Evolutionary conservation across 1,140 invertebrate genomes (phyloP), one percentile per base, ranked within the genome.

Genomic region (Temnothorax curvispinosus): DNA sequence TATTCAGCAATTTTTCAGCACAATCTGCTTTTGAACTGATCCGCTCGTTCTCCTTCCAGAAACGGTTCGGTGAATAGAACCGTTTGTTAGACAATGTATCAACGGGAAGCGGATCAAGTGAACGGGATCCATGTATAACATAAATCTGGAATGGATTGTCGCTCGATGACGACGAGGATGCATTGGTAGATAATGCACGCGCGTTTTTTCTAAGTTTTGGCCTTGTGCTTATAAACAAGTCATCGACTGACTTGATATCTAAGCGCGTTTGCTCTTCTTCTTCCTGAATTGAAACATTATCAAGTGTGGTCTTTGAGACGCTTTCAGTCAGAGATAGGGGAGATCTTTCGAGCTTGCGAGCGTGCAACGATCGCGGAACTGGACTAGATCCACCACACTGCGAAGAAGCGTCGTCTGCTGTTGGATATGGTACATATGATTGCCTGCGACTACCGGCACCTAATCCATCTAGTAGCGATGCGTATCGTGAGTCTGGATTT

Each of bases 401-500:
- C 32, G 94, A 94, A 3, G 94, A 94, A 0, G 89, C 86, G 32
- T 95, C 94, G 5, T 93, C 92, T 7, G 90, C 86, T 7, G 80
- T 88, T 82, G 93, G 74, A 56, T 95, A 93, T 32, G 96, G 95
- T 5, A 96, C 96, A 88, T 94, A 96, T 0, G 96, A 97, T 75
- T 96, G 96, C 21, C 96, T 94, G 27, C 96, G 93, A 88, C 96
- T 96, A 11, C 95, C 95, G 0, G 95, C 93, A 0, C 95, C 95
- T 52, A 95, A 93, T 27, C 94, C 95, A 32, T 81, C 95, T 58
- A 94, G 88, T 7, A 95, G 91, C n/a, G 95, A 96, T 32, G 97
- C 96, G 89, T 98, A 97, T 32, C 97, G 95, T 0, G 97, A 97
- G 67, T 97, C 97, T 0, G 96, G 95, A 84, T 97, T 97, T 18